Conservation (phyloP, 2,888 invertebrate genomes). For the Ramazzottius varieornatus region DNA sequence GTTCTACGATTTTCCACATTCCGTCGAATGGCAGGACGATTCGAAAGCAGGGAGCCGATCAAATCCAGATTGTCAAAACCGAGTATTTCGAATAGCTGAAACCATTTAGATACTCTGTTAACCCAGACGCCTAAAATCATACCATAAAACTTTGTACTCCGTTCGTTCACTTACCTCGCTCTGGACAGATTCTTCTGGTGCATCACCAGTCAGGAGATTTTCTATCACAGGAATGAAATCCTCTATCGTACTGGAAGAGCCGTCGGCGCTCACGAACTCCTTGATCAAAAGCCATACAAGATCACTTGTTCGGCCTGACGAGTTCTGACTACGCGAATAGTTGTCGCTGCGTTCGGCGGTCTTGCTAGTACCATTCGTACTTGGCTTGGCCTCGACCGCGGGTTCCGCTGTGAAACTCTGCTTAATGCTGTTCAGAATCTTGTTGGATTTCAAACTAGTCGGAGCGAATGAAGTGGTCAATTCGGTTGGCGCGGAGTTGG, state of each 20-base stretch:
- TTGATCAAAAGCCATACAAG: conserved; percentile 9
- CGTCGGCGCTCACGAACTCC: conserved; percentile 6
- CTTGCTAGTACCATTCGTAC: too few species aligned
- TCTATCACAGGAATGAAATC: background rate
- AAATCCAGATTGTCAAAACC: conserved; percentile 60
- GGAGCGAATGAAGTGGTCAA: background rate
- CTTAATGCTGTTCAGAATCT: background rate
- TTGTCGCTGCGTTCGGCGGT: background rate
- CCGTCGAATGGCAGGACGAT: conserved; percentile 23
- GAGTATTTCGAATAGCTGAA: conserved; percentile 48
- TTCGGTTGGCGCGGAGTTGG: too few species aligned
- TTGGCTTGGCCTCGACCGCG: background rate
- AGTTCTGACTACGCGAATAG: background rate
- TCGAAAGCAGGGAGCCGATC: conserved; percentile 37
- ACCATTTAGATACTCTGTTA: conserved; percentile 1
- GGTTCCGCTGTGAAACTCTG: background rate
- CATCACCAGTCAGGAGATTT: background rate
- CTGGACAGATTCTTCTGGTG: background rate
- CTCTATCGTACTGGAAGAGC: background rate
- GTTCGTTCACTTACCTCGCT: too few species aligned
- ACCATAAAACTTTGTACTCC: too few species aligned
- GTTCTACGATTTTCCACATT: background rate
- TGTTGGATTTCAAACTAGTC: background rate
- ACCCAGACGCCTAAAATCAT: background rate
- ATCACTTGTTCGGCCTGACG: conserved; percentile 9